Evolutionary conservation across 1,140 invertebrate genomes (phyloP), one percentile per base, ranked within the genome.

Genomic region (Lordiphosa mommai): DNA sequence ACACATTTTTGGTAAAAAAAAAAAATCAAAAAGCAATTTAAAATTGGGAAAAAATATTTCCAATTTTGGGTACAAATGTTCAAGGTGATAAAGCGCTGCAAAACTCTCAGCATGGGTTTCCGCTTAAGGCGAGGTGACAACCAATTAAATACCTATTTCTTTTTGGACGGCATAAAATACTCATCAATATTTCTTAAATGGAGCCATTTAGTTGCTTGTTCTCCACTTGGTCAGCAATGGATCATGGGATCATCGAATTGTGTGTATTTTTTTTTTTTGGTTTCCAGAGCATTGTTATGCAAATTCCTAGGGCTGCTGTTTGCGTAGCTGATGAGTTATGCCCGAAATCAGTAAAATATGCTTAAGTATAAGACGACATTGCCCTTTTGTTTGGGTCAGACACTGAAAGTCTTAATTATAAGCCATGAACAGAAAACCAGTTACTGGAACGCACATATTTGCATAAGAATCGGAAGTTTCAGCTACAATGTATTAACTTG

Each of bases 401-500:
- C 33, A 68, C 7, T 56, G 38, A 61, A 70, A 41, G 47, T 60
- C 77, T 82, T 82, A 80, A 80, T 80, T 80, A 80, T 80, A 80
- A 80, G 71, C 76, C 66, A 52, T 56, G 36, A 36, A 64, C 16
- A 27, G 36, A 55, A 70, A 82, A 84, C 76, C 72, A 72, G 74
- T 80, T 80, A 74, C 76, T 70, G 66, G 74, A 79, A 51, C 32
- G 9, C n/a, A 32, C 27, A 33, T 49, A 80, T 82, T 82, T 82
- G 77, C 77, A 82, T 82, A 85, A 72, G 77, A 82, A 82, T 84
- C 72, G 68, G 40, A 52, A 40, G 59, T 59, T 44, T 66, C 61
- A 64, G 44, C 65, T 68, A 69, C 65, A 69, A 74, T 68, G 77
- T 85, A 84, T 84, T 79, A 84, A 84, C 79, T 84, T 84, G 79